Percentiles rank a stretch among this genome's conserved stretches.
These are phyloP conservation scores for Idaea straminata DNA, from an alignment of 2,888 invertebrate species.

Conservation along the genomic window DNA sequence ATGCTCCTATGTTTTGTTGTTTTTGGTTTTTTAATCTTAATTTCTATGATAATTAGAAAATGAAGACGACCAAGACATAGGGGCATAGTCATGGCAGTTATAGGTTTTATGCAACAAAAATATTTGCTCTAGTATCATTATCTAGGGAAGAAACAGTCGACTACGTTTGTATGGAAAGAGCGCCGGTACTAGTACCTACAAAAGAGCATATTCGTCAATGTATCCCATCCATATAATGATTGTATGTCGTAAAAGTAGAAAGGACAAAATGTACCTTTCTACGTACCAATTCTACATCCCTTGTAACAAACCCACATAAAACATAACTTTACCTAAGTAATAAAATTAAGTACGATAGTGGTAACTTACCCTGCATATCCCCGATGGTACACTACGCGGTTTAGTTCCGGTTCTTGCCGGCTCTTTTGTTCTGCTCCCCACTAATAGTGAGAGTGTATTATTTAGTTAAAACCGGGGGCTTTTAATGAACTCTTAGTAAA, in stretches of 20 bases:
- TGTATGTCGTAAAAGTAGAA: background rate
- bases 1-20: too few relatives aligned
- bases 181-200: too few relatives aligned
- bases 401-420: conserved; percentile 72
- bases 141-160: too few relatives aligned
- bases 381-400: conserved; percentile 64
- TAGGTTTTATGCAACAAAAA: too few relatives aligned
- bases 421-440: conserved; percentile 68
- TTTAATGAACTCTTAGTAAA: conserved; percentile 68
- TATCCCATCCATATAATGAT: background rate
- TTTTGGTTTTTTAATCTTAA: too few relatives aligned
- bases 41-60: too few relatives aligned
- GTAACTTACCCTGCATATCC: conserved; percentile 53
- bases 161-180: too few relatives aligned
- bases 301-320: conserved; percentile 1
- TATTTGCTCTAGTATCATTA: too few relatives aligned
- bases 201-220: background rate
- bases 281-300: conserved; percentile 3
- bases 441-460: conserved; percentile 68
- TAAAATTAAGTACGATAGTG: conserved; percentile 15
- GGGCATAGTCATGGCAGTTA: too few relatives aligned
- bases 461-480: conserved; percentile 72
- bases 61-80: too few relatives aligned
- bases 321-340: background rate
- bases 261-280: background rate